Evolutionary conservation across 2,113 vertebrate species (phyloP).

Genomic region (Antidorcas marsupialis): DNA sequence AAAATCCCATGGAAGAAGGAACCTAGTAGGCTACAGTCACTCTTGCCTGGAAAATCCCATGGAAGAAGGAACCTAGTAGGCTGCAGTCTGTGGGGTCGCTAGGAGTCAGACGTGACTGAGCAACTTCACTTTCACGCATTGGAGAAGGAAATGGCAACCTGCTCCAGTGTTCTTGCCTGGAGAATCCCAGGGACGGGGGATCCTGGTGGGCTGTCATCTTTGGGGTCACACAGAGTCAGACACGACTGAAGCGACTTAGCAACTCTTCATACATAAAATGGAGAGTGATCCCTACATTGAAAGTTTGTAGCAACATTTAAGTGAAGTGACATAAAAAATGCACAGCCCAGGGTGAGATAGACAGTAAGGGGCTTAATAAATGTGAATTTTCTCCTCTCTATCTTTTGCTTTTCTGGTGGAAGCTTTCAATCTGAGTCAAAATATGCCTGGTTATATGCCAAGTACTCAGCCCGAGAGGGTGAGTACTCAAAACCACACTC

Average conservation of each 20-base stretch:
- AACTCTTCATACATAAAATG: neutral
- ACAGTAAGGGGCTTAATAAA: neutral
- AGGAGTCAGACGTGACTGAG: neutral
- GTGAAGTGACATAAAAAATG: neutral
- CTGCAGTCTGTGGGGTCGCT: neutral
- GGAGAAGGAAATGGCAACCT: neutral
- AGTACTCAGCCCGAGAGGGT: neutral
- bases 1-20: too few relatives aligned
- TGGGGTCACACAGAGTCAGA: neutral
- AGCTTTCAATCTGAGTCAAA: neutral
- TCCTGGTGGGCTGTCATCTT: neutral
- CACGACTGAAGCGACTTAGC: neutral
- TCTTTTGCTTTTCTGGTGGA: neutral
- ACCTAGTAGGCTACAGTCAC: neutral
- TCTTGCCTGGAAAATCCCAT: too few relatives aligned
- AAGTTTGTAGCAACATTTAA: neutral
- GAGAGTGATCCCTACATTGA: neutral
- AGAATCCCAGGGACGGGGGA: neutral
- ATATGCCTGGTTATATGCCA: neutral
- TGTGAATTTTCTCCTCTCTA: neutral
- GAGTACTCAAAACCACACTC: neutral
- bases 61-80: neutral
- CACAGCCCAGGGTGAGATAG: neutral
- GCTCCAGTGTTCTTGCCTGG: neutral
- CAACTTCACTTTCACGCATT: neutral